Conservation (phyloP, 2,113 vertebrate genomes). For the Guaruba guarouba region DNA sequence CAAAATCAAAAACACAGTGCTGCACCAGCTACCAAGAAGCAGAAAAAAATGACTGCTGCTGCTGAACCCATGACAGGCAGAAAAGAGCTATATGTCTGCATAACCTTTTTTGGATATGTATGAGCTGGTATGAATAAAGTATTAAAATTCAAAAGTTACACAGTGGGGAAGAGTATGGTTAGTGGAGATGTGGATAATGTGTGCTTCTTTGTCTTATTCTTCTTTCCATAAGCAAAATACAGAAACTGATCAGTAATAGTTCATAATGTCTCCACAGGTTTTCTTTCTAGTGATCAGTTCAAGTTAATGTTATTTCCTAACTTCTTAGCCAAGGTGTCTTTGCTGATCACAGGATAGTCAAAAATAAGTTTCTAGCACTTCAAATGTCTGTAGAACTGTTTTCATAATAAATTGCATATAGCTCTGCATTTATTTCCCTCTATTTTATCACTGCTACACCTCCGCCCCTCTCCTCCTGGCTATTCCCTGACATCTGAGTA, state of each 20-base stretch:
- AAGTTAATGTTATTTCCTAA: neutral
- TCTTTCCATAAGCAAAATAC: neutral
- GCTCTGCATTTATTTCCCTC: neutral
- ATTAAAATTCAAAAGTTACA: neutral
- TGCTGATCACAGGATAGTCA: neutral
- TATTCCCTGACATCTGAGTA: neutral
- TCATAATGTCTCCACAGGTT: neutral
- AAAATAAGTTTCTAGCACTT: neutral
- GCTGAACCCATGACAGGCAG: neutral
- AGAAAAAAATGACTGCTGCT: too few species aligned
- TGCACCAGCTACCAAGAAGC: too few species aligned
- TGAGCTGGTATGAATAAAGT: neutral
- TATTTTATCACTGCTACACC: neutral
- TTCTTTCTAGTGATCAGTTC: neutral
- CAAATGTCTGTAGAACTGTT: neutral
- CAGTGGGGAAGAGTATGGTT: neutral
- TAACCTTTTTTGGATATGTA: neutral
- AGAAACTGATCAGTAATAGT: neutral
- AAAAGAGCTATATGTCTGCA: neutral
- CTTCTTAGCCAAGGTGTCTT: neutral
- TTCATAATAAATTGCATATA: neutral
- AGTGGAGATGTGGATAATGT: neutral
- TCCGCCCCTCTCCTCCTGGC: fast-evolving
- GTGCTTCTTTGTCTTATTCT: neutral
- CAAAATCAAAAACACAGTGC: too few species aligned